A percentile compares a stretch with the other conserved stretches of the same genome.
These are phyloP conservation scores for Microcebus tavaratra DNA, from an alignment of 2,113 vertebrate genomes.

Conservation along the genomic window DNA sequence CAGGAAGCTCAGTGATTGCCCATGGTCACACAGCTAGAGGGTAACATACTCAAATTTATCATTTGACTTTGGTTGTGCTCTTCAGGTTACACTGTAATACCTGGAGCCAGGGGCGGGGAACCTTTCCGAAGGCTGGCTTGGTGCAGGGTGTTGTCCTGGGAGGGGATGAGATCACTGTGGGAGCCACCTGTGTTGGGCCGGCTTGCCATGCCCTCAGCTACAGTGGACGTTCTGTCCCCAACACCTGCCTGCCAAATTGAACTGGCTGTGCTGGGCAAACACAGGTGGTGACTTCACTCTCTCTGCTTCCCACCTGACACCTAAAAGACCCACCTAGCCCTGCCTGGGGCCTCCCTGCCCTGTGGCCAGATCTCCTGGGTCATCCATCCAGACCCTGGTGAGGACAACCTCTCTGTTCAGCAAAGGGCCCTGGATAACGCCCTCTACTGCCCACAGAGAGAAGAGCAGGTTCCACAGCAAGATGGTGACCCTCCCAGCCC, in stretches of 20 bases:
- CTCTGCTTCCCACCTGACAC: background rate
- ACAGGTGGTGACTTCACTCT: background rate
- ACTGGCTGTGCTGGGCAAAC: constrained; percentile 22
- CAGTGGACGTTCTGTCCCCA: constrained; percentile 14
- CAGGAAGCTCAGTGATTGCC: background rate
- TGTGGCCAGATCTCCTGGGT: background rate
- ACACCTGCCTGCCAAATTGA: constrained; percentile 51
- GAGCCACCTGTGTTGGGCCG: background rate
- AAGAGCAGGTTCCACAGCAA: background rate
- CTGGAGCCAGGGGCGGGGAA: background rate
- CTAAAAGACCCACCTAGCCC: background rate
- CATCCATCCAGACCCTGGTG: background rate
- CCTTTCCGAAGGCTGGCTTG: background rate
- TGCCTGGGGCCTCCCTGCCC: background rate
- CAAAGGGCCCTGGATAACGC: background rate
- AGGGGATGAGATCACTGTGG: background rate
- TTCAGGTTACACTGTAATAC: background rate
- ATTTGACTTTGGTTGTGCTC: background rate
- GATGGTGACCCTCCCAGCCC: background rate
- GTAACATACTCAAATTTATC: background rate
- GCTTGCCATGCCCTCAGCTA: background rate
- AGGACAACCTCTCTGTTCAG: background rate
- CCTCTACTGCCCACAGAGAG: background rate
- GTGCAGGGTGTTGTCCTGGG: background rate
- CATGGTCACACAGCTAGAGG: background rate